Percentiles rank a stretch among this genome's conserved stretches.
Evolutionary conservation across 2,888 invertebrate species (phyloP).

Genomic region (Eupsilia transversa): DNA sequence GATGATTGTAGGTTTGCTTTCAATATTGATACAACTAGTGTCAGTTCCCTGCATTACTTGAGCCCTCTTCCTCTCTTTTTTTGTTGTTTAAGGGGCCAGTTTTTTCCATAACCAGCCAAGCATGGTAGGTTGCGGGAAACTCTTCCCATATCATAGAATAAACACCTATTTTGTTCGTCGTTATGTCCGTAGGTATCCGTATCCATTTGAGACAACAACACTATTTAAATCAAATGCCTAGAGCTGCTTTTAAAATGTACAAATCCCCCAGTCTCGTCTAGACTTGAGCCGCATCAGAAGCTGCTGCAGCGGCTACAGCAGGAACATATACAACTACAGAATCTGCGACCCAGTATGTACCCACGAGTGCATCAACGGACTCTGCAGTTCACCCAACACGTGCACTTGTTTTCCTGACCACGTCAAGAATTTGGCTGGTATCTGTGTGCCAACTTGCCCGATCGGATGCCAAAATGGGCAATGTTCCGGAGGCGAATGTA

Average conservation of each 20-base stretch:
- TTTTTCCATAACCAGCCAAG: not conserved
- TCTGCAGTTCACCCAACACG: slow-evolving; percentile 91
- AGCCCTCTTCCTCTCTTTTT: not conserved
- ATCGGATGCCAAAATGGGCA: slow-evolving; percentile 92
- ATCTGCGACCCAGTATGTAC: slow-evolving; percentile 92
- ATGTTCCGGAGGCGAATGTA: slow-evolving; percentile 91
- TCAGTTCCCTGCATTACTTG: not conserved
- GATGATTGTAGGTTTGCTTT: not conserved
- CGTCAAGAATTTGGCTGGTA: slow-evolving; percentile 87
- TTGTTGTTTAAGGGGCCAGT: not conserved
- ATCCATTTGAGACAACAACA: not conserved
- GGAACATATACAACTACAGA: slow-evolving; percentile 89
- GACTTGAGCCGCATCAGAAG: slow-evolving; percentile 92
- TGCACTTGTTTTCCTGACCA: slow-evolving; percentile 92
- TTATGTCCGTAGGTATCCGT: not conserved
- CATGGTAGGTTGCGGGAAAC: not conserved
- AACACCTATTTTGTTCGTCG: not conserved
- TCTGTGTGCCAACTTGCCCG: slow-evolving; percentile 92
- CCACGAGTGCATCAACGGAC: slow-evolving; percentile 91
- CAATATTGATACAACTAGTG: not conserved
- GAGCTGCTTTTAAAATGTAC: not conserved
- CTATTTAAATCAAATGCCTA: not conserved
- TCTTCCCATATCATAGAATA: not conserved
- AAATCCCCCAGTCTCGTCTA: slow-evolving; percentile 87
- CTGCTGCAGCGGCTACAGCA: slow-evolving; percentile 93